Conservation (phyloP, 2,113 vertebrate species). For the Erythrocercus mccallii region DNA sequence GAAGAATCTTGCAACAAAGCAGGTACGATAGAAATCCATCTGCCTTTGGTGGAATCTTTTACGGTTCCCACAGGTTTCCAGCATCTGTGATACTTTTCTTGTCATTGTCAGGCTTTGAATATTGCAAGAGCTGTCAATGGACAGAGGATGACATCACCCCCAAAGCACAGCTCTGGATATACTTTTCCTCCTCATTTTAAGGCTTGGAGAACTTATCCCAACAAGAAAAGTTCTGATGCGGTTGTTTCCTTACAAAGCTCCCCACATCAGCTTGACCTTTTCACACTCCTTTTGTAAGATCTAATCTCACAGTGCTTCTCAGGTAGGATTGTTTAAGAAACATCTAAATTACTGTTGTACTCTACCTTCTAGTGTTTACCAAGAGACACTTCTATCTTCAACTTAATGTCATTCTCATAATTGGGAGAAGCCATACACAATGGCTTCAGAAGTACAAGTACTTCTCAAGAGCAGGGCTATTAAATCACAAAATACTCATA, state of each 20-base stretch:
- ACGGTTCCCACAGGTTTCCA: neutral
- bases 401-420: slow-evolving; percentile 47
- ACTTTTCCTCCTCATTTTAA: neutral
- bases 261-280: slow-evolving; percentile 66
- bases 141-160: neutral
- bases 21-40: neutral
- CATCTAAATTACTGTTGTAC: slow-evolving; percentile 62
- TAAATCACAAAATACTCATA: slow-evolving; percentile 5
- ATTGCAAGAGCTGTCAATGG: neutral
- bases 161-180: neutral
- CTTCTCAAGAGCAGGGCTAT: slow-evolving; percentile 30
- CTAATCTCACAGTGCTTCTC: slow-evolving; percentile 21
- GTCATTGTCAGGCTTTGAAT: neutral
- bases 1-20: neutral
- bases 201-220: slow-evolving; percentile 4
- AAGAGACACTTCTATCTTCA: slow-evolving; percentile 42
- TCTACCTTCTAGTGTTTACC: slow-evolving; percentile 55
- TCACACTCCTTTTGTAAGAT: slow-evolving; percentile 25
- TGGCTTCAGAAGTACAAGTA: slow-evolving; percentile 40
- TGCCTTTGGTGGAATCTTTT: neutral
- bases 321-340: slow-evolving; percentile 59
- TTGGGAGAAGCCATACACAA: slow-evolving; percentile 47
- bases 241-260: slow-evolving; percentile 30
- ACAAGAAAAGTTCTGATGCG: slow-evolving; percentile 18
- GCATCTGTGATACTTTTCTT: neutral